phyloP scores from a whole-genome alignment of 2,888 invertebrate genomes.

The Drosophila acutilabella region DNA sequence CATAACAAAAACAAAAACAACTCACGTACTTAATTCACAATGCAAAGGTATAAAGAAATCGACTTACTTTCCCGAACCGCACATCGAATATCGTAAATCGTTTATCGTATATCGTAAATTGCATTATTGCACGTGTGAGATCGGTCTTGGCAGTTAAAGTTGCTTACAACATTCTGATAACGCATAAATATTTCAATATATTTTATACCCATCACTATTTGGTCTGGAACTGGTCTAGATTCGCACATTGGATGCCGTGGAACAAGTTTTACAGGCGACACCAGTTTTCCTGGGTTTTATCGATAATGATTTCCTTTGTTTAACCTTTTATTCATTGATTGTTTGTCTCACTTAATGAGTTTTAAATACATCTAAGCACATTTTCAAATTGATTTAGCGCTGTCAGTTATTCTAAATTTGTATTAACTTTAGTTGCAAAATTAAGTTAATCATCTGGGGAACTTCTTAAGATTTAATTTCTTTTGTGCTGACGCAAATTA shows the following conservation, averaged over 20 bases:
- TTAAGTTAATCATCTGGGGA: background rate
- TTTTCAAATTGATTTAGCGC: background rate
- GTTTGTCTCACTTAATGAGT: constrained; percentile 1
- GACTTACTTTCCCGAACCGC: background rate
- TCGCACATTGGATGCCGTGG: constrained; percentile 13
- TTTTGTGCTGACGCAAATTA: constrained; percentile 10
- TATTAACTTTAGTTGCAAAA: background rate
- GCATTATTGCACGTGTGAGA: constrained; percentile 42
- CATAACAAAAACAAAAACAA: constrained; percentile 14
- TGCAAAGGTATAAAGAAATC: constrained; percentile 9
- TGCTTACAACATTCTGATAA: background rate
- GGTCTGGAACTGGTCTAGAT: constrained; percentile 38
- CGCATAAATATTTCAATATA: constrained; percentile 1
- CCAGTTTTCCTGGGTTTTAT: constrained; percentile 44
- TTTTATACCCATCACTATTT: background rate
- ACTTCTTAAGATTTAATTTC: background rate
- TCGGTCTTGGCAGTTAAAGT: constrained; percentile 7
- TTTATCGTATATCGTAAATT: constrained; percentile 2
- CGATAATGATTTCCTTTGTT: constrained; percentile 20
- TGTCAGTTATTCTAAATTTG: background rate
- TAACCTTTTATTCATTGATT: constrained; percentile 14
- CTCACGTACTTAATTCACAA: constrained; percentile 9
- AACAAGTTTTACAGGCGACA: constrained; percentile 66
- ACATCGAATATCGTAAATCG: constrained; percentile 1
- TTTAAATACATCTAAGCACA: background rate